A percentile compares a stretch with the other conserved stretches of the same genome.
Evolutionary conservation across 2,888 invertebrate genomes (phyloP).

Genomic region (Ligdia adustata): DNA sequence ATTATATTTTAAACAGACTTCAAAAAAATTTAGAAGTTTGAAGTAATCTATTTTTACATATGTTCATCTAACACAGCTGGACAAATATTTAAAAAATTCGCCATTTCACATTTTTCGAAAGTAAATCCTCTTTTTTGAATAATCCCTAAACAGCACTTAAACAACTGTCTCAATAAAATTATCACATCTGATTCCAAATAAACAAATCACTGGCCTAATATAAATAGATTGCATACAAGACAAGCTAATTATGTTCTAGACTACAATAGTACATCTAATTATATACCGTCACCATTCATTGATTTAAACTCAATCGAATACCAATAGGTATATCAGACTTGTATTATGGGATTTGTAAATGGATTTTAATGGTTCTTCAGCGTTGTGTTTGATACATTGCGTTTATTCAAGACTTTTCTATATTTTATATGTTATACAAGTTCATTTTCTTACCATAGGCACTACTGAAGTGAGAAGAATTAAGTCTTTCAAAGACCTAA

Average conservation of each 20-base stretch:
- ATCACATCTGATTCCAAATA: not conserved
- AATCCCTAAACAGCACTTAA: too few relatives aligned
- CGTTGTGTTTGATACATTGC: conserved; percentile 12
- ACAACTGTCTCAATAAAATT: too few relatives aligned
- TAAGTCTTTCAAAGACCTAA: too few relatives aligned
- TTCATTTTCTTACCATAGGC: too few relatives aligned
- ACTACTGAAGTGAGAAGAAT: too few relatives aligned
- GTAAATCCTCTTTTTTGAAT: too few relatives aligned
- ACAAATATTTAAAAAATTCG: too few relatives aligned
- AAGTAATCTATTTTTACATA: too few relatives aligned
- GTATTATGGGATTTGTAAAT: conserved; percentile 26
- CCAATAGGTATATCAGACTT: conserved; percentile 55
- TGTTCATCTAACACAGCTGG: too few relatives aligned
- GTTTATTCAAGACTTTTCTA: not conserved
- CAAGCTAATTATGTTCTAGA: conserved; percentile 38
- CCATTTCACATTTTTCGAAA: too few relatives aligned
- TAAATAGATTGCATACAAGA: conserved; percentile 1
- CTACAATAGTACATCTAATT: conserved; percentile 36
- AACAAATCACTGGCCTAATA: not conserved
- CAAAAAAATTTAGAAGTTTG: too few relatives aligned
- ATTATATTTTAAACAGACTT: too few relatives aligned
- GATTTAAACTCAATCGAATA: conserved; percentile 63
- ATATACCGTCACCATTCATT: conserved; percentile 54
- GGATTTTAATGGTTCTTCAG: not conserved
- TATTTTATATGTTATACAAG: not conserved